phyloP scores from a whole-genome alignment of 2,113 vertebrate species.

The Psilopogon haemacephalus region DNA sequence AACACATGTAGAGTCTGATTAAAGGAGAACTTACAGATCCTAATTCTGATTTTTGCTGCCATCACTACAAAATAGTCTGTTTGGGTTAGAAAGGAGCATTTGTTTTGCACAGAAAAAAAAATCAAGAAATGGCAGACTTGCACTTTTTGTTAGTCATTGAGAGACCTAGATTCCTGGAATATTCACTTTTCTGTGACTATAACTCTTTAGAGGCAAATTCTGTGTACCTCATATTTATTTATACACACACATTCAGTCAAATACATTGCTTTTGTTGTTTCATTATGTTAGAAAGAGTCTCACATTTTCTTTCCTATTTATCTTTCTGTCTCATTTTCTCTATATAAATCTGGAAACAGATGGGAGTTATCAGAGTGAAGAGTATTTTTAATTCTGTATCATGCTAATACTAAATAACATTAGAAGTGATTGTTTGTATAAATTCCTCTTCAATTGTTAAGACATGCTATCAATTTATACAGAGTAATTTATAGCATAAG shows the following conservation, averaged over 20 bases:
- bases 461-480: background rate
- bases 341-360: background rate
- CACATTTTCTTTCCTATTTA: background rate
- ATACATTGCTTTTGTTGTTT: background rate
- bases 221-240: background rate
- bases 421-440: background rate
- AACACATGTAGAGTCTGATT: background rate
- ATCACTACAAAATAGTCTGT: background rate
- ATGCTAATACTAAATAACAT: background rate
- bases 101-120: background rate
- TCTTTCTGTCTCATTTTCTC: background rate
- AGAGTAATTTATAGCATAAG: background rate
- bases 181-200: background rate
- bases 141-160: background rate
- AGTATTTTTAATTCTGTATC: background rate
- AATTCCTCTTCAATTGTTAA: background rate
- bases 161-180: background rate
- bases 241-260: background rate
- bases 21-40: background rate
- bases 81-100: fast-evolving
- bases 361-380: background rate
- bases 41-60: background rate
- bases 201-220: background rate
- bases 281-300: background rate
- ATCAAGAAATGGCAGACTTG: background rate